Evolutionary conservation across 2,888 invertebrate genomes (phyloP).

Genomic region (Melipona bicolor): DNA sequence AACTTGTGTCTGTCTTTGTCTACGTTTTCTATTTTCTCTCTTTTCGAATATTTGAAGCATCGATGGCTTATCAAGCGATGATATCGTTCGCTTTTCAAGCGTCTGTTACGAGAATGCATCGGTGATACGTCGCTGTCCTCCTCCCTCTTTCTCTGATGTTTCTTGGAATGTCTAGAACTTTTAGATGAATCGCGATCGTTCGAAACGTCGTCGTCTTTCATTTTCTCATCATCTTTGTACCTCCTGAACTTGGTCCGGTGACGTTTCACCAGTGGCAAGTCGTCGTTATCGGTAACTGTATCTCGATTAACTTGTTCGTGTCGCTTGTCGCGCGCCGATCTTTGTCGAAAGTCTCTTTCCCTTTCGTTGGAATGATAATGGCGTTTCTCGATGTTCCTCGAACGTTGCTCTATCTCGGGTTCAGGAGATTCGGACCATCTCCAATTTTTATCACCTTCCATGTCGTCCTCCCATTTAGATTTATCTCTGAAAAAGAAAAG

Average conservation of each 20-base stretch:
- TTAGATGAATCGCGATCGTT: conserved; percentile 39
- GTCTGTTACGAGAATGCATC: conserved; percentile 5
- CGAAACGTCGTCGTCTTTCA: conserved; percentile 28
- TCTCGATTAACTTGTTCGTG: conserved; percentile 21
- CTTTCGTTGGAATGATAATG: conserved; percentile 50
- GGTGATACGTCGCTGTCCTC: conserved; percentile 16
- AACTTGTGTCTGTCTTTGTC: conserved; percentile 14
- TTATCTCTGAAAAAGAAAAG: conserved; percentile 44
- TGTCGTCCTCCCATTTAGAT: conserved; percentile 77
- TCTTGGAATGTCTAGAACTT: conserved; percentile 15
- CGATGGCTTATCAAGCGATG: conserved; percentile 22
- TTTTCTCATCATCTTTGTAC: conserved; percentile 24
- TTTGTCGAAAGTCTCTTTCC: conserved; percentile 39
- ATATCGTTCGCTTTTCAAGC: conserved; percentile 19
- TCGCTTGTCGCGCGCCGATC: conserved; percentile 26
- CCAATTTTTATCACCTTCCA: conserved; percentile 85
- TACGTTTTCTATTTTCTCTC: neutral
- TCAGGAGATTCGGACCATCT: conserved; percentile 93
- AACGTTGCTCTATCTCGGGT: conserved; percentile 63
- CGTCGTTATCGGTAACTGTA: neutral
- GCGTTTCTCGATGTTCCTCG: conserved; percentile 52
- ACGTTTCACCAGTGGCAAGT: neutral
- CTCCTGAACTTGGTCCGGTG: conserved; percentile 35
- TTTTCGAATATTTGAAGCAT: neutral
- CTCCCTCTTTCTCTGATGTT: conserved; percentile 18